Conservation (phyloP, 2,797 vertebrate genomes). For the Phoeniculus purpureus region DNA sequence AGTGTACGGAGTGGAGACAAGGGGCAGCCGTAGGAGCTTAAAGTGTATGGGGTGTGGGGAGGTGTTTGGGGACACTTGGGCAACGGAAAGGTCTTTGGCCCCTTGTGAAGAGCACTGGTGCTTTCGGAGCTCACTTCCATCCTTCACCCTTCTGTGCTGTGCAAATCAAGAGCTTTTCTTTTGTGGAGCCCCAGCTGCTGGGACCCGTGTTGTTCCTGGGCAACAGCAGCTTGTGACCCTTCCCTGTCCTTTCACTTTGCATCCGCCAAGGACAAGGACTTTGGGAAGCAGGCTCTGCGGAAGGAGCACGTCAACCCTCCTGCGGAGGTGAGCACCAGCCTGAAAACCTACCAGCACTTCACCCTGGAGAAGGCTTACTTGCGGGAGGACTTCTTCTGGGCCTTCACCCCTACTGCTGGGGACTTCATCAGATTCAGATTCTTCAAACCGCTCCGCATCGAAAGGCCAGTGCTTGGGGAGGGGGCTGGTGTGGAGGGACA, state of each 20-base stretch:
- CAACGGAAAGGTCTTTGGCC: background rate
- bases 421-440: conserved; percentile 97
- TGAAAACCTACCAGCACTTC: conserved; percentile 99
- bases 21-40: background rate
- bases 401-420: conserved; percentile 92
- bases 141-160: background rate
- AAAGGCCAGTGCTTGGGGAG: conserved; percentile 81
- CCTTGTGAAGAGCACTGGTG: background rate
- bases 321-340: conserved; percentile 95
- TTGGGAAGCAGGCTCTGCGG: conserved; percentile 92
- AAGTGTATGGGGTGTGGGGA: background rate
- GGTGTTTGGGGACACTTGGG: background rate
- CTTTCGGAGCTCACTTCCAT: background rate
- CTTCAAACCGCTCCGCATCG: conserved; percentile 93
- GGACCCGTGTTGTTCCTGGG: background rate
- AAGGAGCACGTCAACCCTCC: conserved; percentile 95
- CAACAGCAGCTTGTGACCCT: background rate
- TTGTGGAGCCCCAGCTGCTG: background rate
- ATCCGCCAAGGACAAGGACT: conserved; percentile 90
- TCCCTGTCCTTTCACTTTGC: background rate
- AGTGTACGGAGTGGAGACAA: background rate
- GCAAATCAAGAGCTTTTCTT: background rate
- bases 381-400: conserved; percentile 98
- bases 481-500: fast-evolving
- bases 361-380: conserved; percentile 97